These are phyloP conservation scores for Microplitis deprimator DNA, from an alignment of 2,888 invertebrate genomes.

Conservation along the genomic window DNA sequence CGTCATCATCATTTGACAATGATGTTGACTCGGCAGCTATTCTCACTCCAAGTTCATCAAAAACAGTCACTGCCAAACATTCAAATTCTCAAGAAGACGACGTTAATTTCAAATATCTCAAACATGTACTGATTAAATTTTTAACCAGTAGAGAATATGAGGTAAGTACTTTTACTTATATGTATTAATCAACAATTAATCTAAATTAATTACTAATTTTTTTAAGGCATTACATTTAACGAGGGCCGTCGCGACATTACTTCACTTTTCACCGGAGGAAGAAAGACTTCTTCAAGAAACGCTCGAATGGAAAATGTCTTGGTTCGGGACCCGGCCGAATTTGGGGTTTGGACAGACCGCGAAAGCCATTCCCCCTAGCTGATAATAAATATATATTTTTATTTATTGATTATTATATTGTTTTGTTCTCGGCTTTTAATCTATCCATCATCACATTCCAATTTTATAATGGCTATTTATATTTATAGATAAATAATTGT, in stretches of 20 bases:
- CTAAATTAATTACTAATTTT: slow-evolving; percentile 16
- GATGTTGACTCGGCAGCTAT: slow-evolving; percentile 77
- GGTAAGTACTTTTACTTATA: slow-evolving; percentile 63
- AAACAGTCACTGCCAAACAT: slow-evolving; percentile 70
- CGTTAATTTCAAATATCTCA: slow-evolving; percentile 88
- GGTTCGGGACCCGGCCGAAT: slow-evolving; percentile 79
- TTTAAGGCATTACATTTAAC: slow-evolving; percentile 90
- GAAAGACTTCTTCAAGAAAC: slow-evolving; percentile 88
- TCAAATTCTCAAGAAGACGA: slow-evolving; percentile 74
- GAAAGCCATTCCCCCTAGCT: slow-evolving; percentile 76
- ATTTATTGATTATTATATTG: slow-evolving; percentile 31
- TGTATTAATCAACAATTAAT: slow-evolving; percentile 53
- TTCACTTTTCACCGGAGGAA: slow-evolving; percentile 89
- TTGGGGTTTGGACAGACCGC: slow-evolving; percentile 74
- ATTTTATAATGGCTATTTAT: not conserved
- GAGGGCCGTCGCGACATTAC: slow-evolving; percentile 86
- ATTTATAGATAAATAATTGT: not conserved
- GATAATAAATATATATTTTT: slow-evolving; percentile 68
- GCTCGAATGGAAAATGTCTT: slow-evolving; percentile 82
- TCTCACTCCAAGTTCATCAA: slow-evolving; percentile 76
- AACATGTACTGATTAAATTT: slow-evolving; percentile 94
- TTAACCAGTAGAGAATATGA: slow-evolving; percentile 87
- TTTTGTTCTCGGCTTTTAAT: slow-evolving; percentile 13
- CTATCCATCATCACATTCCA: slow-evolving; percentile 11
- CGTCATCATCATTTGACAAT: slow-evolving; percentile 73